Evolutionary conservation across 2,888 invertebrate species (phyloP).

Genomic region (Blastobasis adustella): DNA sequence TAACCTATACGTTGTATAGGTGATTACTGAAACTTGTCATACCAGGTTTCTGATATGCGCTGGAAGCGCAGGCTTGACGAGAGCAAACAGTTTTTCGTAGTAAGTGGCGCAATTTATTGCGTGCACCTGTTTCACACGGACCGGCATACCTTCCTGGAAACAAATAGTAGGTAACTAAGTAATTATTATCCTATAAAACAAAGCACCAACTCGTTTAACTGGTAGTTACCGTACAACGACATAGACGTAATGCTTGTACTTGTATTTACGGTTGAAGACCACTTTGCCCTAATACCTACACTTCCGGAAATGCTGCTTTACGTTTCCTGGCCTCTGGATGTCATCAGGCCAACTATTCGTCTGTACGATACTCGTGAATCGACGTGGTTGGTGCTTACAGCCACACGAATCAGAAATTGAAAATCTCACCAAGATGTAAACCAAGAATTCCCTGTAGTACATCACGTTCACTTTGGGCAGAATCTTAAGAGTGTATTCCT

Average conservation of each 20-base stretch:
- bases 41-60: slow-evolving; percentile 46
- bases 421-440: slow-evolving; percentile 48
- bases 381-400: not conserved
- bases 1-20: too few species aligned
- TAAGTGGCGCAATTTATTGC: slow-evolving; percentile 50
- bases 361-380: not conserved
- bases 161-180: too few species aligned
- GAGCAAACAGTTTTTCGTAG: slow-evolving; percentile 48
- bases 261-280: too few species aligned
- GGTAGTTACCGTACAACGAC: too few species aligned
- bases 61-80: slow-evolving; percentile 50
- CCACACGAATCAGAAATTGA: too few species aligned
- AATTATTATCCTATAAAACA: too few species aligned
- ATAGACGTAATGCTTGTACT: too few species aligned
- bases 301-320: too few species aligned
- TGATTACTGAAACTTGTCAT: slow-evolving; percentile 16
- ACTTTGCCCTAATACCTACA: too few species aligned
- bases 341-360: too few species aligned
- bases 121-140: slow-evolving; percentile 48
- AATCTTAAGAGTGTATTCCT: slow-evolving; percentile 38
- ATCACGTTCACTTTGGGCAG: slow-evolving; percentile 49
- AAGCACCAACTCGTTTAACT: too few species aligned
- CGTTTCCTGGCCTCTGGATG: too few species aligned
- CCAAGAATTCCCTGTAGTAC: slow-evolving; percentile 46
- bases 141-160: slow-evolving; percentile 56